A percentile compares a stretch with the other conserved stretches of the same genome.
Evolutionary conservation across 1,140 invertebrate species (phyloP).

Genomic region (Leptopilina clavipes): DNA sequence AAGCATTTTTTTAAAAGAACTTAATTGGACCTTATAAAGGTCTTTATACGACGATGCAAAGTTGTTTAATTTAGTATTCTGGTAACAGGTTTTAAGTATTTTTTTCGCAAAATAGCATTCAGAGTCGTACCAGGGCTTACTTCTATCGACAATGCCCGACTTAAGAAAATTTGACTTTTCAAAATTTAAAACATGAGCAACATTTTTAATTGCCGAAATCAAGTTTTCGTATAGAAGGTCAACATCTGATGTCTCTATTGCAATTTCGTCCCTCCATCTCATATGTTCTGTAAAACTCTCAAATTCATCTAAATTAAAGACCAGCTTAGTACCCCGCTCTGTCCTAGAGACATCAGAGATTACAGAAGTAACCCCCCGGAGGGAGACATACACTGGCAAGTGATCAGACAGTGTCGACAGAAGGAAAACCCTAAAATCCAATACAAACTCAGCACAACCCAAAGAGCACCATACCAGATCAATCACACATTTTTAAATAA

Average conservation of each 20-base stretch:
- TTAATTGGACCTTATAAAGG: neutral
- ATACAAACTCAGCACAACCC: neutral
- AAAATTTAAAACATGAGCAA: neutral
- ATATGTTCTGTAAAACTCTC: too few relatives aligned
- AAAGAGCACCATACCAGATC: neutral
- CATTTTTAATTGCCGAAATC: neutral
- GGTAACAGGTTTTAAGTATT: neutral
- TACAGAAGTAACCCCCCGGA: neutral
- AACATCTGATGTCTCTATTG: neutral
- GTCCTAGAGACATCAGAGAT: neutral
- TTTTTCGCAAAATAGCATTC: neutral
- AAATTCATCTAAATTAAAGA: neutral
- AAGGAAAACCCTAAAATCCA: neutral
- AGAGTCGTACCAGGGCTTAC: neutral
- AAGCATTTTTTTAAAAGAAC: neutral
- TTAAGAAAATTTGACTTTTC: neutral
- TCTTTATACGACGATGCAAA: neutral
- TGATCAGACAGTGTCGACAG: neutral
- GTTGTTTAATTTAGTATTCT: neutral
- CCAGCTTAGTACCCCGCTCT: neutral
- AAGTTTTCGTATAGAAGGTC: neutral
- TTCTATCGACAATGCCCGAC: neutral
- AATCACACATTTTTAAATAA: too few relatives aligned
- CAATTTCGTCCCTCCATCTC: neutral
- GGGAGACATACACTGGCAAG: neutral